These are phyloP conservation scores for Neoscelio sp. DNA, from an alignment of 2,888 invertebrate genomes.

Conservation along the genomic window DNA sequence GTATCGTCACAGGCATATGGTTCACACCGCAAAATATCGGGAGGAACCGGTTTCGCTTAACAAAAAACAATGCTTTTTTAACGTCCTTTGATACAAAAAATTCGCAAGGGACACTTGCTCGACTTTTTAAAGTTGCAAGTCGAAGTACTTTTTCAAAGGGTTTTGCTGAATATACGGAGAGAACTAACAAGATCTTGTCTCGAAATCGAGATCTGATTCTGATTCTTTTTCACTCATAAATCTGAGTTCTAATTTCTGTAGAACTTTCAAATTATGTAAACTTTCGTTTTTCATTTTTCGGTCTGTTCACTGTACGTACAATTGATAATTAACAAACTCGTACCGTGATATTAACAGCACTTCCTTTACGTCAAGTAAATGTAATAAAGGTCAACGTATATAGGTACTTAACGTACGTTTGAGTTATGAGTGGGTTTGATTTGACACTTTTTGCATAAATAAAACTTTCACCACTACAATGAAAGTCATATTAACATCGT, in stretches of 20 bases:
- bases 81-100: conserved; percentile 8
- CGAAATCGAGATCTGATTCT: conserved; percentile 23
- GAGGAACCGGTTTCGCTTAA: conserved; percentile 36
- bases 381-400: conserved; percentile 16
- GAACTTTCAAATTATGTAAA: conserved; percentile 33
- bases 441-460: conserved; percentile 18
- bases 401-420: not conserved
- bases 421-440: conserved; percentile 1
- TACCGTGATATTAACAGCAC: not conserved
- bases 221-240: not conserved
- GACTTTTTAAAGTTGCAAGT: too few relatives aligned
- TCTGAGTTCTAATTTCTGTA: conserved; percentile 7
- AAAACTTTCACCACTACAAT: conserved; percentile 32
- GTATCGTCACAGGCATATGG: conserved; percentile 34
- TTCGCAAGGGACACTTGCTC: too few relatives aligned
- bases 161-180: conserved; percentile 1
- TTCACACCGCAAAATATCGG: conserved; percentile 7
- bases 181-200: too few relatives aligned
- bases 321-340: conserved; percentile 8
- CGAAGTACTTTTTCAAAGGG: not conserved
- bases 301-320: conserved; percentile 1
- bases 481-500: conserved; percentile 16
- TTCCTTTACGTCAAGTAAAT: conserved; percentile 1
- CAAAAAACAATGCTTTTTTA: conserved; percentile 27
- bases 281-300: conserved; percentile 30